Percentiles rank a stretch among this genome's conserved stretches.
Conservation (phyloP, 1,140 invertebrate species). For the Brachionus angularis region DNA sequence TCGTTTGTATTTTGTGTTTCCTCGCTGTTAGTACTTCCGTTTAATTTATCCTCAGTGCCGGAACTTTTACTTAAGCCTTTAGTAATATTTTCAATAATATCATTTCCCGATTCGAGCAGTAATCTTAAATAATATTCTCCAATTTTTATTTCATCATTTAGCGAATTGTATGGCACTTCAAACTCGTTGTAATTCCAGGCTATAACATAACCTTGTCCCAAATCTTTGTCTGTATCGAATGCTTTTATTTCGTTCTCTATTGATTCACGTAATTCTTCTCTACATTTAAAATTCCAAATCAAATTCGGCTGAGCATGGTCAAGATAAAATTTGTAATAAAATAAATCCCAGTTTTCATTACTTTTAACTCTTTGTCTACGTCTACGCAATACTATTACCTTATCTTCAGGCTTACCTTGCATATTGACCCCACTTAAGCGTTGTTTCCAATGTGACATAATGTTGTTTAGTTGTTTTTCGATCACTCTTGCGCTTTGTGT, state of each 20-base stretch:
- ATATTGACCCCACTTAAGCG: neutral
- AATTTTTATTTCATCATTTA: conserved; percentile 93
- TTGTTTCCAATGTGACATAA: conserved; percentile 34
- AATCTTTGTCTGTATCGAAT: conserved; percentile 81
- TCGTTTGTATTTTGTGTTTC: neutral
- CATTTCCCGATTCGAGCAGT: conserved; percentile 75
- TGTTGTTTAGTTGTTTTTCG: conserved; percentile 40
- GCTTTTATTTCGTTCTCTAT: conserved; percentile 87
- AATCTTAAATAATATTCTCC: conserved; percentile 93
- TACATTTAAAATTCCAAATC: conserved; percentile 97
- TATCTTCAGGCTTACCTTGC: neutral
- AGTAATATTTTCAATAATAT: conserved; percentile 30
- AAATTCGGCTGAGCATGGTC: conserved; percentile 93
- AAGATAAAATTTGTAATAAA: conserved; percentile 89
- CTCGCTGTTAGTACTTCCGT: neutral
- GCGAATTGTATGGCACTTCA: conserved; percentile 79
- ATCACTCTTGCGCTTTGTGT: conserved; percentile 12
- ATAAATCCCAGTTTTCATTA: conserved; percentile 76
- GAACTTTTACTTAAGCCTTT: conserved; percentile 22
- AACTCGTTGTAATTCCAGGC: conserved; percentile 98
- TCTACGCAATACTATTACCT: conserved; percentile 73
- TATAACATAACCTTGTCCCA: conserved; percentile 58
- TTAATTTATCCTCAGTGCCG: neutral
- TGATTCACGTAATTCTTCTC: conserved; percentile 85
- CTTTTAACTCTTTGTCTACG: conserved; percentile 83